These are phyloP conservation scores for Hoplostethus mediterraneus DNA, from an alignment of 2,797 vertebrate genomes.

Conservation along the genomic window DNA sequence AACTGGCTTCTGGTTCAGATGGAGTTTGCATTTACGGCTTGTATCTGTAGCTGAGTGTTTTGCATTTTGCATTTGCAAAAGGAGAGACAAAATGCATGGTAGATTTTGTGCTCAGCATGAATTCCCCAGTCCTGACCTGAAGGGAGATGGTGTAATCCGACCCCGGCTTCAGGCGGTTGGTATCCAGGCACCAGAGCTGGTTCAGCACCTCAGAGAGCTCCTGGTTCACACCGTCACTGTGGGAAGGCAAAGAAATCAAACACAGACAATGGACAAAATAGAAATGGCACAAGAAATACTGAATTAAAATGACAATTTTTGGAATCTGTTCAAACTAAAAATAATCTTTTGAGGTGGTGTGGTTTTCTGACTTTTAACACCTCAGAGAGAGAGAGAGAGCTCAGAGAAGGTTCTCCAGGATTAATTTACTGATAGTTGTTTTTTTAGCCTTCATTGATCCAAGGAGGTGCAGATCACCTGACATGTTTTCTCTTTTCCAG, in stretches of 20 bases:
- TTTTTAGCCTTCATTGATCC: no score
- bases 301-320: not conserved
- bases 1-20: not conserved
- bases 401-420: no score
- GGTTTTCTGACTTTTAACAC: no score
- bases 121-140: constrained; percentile 79
- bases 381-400: no score
- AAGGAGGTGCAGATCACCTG: no score
- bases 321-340: no score
- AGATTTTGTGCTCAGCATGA: not conserved
- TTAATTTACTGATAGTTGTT: no score
- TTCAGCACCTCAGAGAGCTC: constrained; percentile 88
- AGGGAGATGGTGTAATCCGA: constrained; percentile 87
- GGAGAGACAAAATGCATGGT: not conserved
- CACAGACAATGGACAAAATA: not conserved
- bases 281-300: not conserved
- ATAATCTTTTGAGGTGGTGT: no score
- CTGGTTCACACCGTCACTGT: constrained; percentile 75
- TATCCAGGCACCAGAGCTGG: constrained; percentile 87
- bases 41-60: not conserved
- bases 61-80: constrained; percentile 31
- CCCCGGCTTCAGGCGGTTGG: constrained; percentile 86
- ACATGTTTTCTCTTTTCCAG: no score
- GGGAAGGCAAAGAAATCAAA: not conserved
- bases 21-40: not conserved